Evolutionary conservation across 2,113 vertebrate genomes (phyloP).

Genomic region (Muntiacus reevesi): DNA sequence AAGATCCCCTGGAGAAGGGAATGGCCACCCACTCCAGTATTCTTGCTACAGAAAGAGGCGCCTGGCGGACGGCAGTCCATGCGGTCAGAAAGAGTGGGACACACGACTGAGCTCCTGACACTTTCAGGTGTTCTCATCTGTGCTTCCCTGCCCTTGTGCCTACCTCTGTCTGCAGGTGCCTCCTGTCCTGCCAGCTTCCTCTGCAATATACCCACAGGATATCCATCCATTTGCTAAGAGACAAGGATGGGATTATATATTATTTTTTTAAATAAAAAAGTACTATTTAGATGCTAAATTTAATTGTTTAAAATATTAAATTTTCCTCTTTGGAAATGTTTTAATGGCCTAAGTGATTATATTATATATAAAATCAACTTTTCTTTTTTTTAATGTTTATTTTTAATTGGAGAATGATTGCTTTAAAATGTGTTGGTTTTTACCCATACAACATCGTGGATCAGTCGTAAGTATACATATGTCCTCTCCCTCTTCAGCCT

Average conservation of each 20-base stretch:
- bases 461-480: neutral
- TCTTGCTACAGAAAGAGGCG: neutral
- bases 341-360: neutral
- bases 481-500: neutral
- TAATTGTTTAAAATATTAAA: neutral
- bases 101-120: accelerated
- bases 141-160: accelerated
- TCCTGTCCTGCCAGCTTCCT: neutral
- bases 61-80: neutral
- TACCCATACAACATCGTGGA: neutral
- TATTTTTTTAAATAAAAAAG: neutral
- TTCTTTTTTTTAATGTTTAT: neutral
- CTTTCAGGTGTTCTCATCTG: neutral
- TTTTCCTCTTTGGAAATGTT: neutral
- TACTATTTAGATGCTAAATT: neutral
- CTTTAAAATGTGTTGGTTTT: neutral
- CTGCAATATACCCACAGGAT: neutral
- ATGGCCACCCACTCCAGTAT: neutral
- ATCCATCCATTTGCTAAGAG: neutral
- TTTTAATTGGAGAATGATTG: neutral
- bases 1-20: neutral
- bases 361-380: neutral
- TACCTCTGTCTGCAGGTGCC: neutral
- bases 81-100: neutral
- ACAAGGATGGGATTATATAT: neutral